Percentiles rank a stretch among this genome's conserved stretches.
Evolutionary conservation across 2,888 invertebrate genomes (phyloP).

Genomic region (Trachelus tabidus): DNA sequence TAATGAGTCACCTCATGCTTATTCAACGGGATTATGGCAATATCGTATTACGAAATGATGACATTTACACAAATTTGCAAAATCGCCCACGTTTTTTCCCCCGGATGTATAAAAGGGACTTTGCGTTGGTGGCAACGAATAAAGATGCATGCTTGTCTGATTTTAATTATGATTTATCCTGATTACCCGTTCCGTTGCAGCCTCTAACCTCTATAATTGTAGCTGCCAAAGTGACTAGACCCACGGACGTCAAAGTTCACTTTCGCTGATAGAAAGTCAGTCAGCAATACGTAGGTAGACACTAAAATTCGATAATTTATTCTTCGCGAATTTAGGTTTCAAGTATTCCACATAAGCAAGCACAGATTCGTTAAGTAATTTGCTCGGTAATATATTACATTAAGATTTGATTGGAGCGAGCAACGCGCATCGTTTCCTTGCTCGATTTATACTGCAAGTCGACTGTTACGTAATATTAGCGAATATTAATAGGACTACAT

Average conservation of each 20-base stretch:
- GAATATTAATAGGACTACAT: background rate
- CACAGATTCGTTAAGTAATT: background rate
- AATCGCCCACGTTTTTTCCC: background rate
- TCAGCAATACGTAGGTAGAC: background rate
- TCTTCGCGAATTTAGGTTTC: background rate
- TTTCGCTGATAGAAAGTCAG: background rate
- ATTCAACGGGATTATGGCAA: background rate
- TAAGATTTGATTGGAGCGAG: background rate
- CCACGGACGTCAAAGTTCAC: background rate
- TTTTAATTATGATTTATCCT: background rate
- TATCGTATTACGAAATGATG: background rate
- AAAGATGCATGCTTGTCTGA: background rate
- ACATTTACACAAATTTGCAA: background rate
- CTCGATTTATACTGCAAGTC: background rate
- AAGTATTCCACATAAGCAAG: background rate
- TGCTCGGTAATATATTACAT: background rate
- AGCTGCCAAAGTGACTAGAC: background rate
- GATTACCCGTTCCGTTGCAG: background rate
- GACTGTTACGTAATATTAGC: background rate
- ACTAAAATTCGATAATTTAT: background rate
- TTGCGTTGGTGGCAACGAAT: background rate
- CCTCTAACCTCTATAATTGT: background rate
- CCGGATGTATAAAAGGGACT: background rate
- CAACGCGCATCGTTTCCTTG: background rate
- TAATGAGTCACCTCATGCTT: background rate